These are phyloP conservation scores for Condylura cristata DNA, from an alignment of 2,113 vertebrate species.

Conservation along the genomic window DNA sequence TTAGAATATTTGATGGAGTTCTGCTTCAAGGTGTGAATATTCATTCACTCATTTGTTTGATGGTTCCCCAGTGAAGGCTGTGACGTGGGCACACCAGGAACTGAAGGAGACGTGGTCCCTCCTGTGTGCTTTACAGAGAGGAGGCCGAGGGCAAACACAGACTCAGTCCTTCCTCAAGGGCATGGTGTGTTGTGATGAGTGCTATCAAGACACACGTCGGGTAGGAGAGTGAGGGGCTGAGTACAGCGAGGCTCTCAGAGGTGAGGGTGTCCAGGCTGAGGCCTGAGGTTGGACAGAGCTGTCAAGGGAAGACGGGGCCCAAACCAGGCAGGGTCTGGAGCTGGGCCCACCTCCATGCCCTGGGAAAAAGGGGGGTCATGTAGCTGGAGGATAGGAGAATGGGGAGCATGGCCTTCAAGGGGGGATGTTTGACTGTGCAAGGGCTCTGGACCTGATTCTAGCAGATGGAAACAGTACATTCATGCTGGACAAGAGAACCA, in stretches of 20 bases:
- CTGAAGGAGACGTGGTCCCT: not conserved
- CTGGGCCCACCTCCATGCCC: too few relatives aligned
- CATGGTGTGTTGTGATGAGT: not conserved
- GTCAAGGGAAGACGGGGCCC: not conserved
- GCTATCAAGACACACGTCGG: not conserved
- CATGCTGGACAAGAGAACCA: not conserved
- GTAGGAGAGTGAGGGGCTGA: not conserved
- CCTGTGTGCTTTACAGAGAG: not conserved
- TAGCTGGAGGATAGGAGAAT: not conserved
- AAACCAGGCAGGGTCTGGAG: rapidly evolving
- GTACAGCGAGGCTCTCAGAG: not conserved
- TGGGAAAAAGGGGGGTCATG: not conserved
- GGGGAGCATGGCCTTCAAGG: too few relatives aligned
- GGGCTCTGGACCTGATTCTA: not conserved
- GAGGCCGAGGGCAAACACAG: not conserved
- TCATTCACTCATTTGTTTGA: not conserved
- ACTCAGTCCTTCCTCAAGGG: not conserved
- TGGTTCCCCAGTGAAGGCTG: not conserved
- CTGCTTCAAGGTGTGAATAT: not conserved
- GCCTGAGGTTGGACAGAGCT: not conserved
- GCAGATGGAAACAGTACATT: not conserved
- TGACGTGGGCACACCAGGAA: not conserved
- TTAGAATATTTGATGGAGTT: not conserved
- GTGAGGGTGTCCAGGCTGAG: not conserved
- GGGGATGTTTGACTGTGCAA: not conserved